phyloP scores from a whole-genome alignment of 2,888 invertebrate genomes.

The Pyrrhosoma nymphula region DNA sequence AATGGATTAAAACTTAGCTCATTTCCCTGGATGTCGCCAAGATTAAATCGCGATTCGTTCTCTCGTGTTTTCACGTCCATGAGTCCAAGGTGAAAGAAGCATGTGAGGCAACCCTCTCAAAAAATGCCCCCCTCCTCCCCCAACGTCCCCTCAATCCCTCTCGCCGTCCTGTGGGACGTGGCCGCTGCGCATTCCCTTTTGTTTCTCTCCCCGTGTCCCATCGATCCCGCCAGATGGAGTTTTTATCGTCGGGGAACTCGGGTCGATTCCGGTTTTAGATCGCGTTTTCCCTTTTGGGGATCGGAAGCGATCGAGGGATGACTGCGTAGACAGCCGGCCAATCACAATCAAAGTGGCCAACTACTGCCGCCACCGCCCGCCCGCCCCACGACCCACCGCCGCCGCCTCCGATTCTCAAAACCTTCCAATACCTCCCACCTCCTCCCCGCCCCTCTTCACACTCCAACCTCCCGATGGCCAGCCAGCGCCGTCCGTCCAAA shows the following conservation, averaged over 20 bases:
- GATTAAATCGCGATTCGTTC: not conserved
- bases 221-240: conserved; percentile 37
- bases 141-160: not conserved
- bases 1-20: too few species aligned
- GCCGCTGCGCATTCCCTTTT: not conserved
- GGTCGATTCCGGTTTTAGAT: conserved; percentile 63
- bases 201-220: not conserved
- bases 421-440: not conserved
- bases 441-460: not conserved
- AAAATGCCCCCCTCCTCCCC: not conserved
- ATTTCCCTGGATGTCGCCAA: not conserved
- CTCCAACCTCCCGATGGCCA: not conserved
- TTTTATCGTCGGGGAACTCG: conserved; percentile 33
- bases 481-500: conserved; percentile 26
- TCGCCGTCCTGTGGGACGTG: not conserved
- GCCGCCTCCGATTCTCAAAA: not conserved
- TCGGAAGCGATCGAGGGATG: conserved; percentile 56
- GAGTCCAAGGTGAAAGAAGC: not conserved
- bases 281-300: conserved; percentile 57
- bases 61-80: not conserved
- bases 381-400: not conserved
- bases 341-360: conserved; percentile 64
- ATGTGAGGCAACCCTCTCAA: not conserved
- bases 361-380: not conserved
- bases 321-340: conserved; percentile 62